Evolutionary conservation across 2,113 vertebrate species (phyloP).

Genomic region (Mesembrinibis cayennensis): DNA sequence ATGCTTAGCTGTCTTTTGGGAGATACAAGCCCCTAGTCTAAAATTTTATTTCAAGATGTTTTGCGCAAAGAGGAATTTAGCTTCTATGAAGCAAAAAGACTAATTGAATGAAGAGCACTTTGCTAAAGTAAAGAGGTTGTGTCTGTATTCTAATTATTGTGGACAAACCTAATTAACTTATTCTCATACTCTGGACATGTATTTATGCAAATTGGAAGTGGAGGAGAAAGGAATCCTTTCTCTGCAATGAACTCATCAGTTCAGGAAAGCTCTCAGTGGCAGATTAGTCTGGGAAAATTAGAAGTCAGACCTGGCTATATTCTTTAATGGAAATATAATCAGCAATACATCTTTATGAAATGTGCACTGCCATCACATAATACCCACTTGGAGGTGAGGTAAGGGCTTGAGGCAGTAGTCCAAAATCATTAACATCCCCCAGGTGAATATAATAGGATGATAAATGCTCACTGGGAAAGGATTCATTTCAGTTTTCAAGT

Average conservation of each 20-base stretch:
- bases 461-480: slow-evolving; percentile 57
- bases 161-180: slow-evolving; percentile 1
- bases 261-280: slow-evolving; percentile 18
- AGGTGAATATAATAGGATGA: slow-evolving; percentile 69
- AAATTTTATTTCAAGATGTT: neutral
- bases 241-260: slow-evolving; percentile 26
- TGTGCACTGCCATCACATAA: slow-evolving; percentile 50
- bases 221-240: neutral
- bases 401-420: slow-evolving; percentile 67
- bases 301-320: slow-evolving; percentile 62
- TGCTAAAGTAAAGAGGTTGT: neutral
- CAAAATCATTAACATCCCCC: slow-evolving; percentile 71
- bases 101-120: neutral
- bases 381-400: slow-evolving; percentile 63
- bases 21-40: neutral
- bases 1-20: neutral
- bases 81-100: neutral
- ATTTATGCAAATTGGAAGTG: neutral
- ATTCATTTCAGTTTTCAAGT: slow-evolving; percentile 69
- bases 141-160: slow-evolving; percentile 14
- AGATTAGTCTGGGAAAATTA: slow-evolving; percentile 65
- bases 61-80: neutral
- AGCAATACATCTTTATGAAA: slow-evolving; percentile 71
- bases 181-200: neutral
- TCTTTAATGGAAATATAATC: slow-evolving; percentile 79